Conservation (phyloP, 2,888 invertebrate species). For the Oscheius myriophilus region DNA sequence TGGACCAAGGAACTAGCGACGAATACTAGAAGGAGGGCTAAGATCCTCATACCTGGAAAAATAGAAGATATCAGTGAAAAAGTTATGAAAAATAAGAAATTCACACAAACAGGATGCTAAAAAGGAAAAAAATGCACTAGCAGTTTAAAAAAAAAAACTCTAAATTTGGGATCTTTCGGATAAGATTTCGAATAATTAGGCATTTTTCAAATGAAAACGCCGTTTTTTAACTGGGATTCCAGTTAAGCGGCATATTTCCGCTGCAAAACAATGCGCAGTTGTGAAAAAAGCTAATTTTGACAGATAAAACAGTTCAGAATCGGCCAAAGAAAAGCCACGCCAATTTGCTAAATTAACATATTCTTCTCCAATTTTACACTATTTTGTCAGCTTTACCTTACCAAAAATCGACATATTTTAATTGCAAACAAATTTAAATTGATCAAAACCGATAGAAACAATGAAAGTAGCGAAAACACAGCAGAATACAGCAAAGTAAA, state of each 20-base stretch:
- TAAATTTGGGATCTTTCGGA: not conserved
- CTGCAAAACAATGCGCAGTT: not conserved
- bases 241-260: not conserved
- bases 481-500: too few species aligned
- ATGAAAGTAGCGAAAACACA: too few species aligned
- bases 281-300: not conserved
- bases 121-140: too few species aligned
- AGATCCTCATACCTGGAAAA: conserved; percentile 12
- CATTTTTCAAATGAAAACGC: not conserved
- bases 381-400: not conserved
- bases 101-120: not conserved
- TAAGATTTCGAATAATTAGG: not conserved
- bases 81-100: not conserved
- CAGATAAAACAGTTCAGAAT: not conserved
- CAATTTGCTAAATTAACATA: too few species aligned
- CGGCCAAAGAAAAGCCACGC: not conserved
- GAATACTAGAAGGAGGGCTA: not conserved
- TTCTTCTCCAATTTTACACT: not conserved
- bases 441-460: too few species aligned
- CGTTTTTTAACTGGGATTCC: not conserved
- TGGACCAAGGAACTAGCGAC: conserved; percentile 18
- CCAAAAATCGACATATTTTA: not conserved
- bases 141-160: not conserved
- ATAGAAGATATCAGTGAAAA: not conserved
- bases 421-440: not conserved